Evolutionary conservation across 2,888 invertebrate species (phyloP).

Genomic region (Malthinus flaveolus): DNA sequence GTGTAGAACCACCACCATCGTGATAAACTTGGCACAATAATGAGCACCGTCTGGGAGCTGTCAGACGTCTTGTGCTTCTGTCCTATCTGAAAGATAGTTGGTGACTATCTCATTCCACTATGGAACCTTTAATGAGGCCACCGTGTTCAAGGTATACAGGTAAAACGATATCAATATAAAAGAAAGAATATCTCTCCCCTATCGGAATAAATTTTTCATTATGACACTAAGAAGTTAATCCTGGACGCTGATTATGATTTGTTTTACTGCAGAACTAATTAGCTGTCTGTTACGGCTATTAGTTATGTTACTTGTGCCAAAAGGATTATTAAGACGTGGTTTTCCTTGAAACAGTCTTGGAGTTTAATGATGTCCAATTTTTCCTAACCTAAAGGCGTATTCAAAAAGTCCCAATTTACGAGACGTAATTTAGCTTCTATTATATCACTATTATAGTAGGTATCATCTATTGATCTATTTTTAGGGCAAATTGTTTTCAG

Average conservation of each 20-base stretch:
- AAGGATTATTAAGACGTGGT: conserved; percentile 9
- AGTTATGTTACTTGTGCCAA: conserved; percentile 13
- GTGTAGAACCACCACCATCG: conserved; percentile 18
- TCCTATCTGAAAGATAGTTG: conserved; percentile 25
- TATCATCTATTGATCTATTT: too few species aligned
- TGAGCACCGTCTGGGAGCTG: conserved; percentile 47
- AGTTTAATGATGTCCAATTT: too few species aligned
- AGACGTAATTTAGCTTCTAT: too few species aligned
- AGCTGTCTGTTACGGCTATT: conserved; percentile 15
- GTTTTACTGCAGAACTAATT: conserved; percentile 22
- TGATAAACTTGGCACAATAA: conserved; percentile 40
- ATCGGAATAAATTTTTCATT: conserved; percentile 6
- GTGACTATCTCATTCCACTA: conserved; percentile 25
- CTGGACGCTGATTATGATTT: conserved; percentile 15
- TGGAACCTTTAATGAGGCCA: conserved; percentile 30
- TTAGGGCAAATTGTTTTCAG: too few species aligned
- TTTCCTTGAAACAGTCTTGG: not conserved
- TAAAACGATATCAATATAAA: conserved; percentile 9
- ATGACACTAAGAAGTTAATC: conserved; percentile 5
- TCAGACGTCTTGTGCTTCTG: conserved; percentile 35
- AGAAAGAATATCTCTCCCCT: conserved; percentile 6
- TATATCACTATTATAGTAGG: too few species aligned
- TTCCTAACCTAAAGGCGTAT: too few species aligned
- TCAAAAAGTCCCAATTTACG: too few species aligned
- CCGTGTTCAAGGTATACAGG: conserved; percentile 20